Percentiles rank a stretch among this genome's conserved stretches.
Conservation (phyloP, 92 coral and sea anemone species). For the Phymanthus crucifer region DNA sequence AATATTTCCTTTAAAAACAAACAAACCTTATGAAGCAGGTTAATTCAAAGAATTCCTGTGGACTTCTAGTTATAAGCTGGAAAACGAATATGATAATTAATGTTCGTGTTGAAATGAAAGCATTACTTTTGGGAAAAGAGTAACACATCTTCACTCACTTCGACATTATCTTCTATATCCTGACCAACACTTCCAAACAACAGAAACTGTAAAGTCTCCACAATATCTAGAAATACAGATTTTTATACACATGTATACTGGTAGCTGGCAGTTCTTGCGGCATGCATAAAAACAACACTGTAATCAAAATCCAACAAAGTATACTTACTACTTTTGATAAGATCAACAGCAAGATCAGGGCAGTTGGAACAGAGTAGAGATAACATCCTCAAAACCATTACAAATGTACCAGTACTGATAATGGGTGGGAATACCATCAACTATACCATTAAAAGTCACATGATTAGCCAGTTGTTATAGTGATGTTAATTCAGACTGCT, state of each 20-base stretch:
- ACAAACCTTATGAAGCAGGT: constrained; percentile 95
- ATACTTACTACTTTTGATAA: constrained; percentile 81
- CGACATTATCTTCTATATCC: constrained; percentile 73
- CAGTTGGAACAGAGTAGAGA: constrained; percentile 89
- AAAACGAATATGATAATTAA: constrained; percentile 33
- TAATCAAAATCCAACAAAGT: not conserved
- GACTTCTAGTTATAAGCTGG: constrained; percentile 96
- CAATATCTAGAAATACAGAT: not conserved
- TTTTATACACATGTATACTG: not conserved
- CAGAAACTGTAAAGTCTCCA: constrained; percentile 62
- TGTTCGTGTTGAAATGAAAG: too few relatives aligned
- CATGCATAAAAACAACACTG: too few relatives aligned
- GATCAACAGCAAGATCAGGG: constrained; percentile 89
- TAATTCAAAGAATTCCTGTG: constrained; percentile 96
- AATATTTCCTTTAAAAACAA: not conserved
- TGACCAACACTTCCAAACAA: constrained; percentile 87
- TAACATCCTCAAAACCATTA: constrained; percentile 92
- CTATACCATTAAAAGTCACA: constrained; percentile 35
- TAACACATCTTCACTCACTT: constrained; percentile 51
- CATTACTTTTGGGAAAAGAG: not conserved
- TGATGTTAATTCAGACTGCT: too few relatives aligned
- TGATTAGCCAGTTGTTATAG: not conserved
- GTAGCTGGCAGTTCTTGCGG: not conserved
- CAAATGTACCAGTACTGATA: constrained; percentile 94
- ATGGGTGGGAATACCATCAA: constrained; percentile 92